Percentiles rank a stretch among this genome's conserved stretches.
Evolutionary conservation across 2,888 invertebrate genomes (phyloP).

Genomic region (Cheilosia scutellata): DNA sequence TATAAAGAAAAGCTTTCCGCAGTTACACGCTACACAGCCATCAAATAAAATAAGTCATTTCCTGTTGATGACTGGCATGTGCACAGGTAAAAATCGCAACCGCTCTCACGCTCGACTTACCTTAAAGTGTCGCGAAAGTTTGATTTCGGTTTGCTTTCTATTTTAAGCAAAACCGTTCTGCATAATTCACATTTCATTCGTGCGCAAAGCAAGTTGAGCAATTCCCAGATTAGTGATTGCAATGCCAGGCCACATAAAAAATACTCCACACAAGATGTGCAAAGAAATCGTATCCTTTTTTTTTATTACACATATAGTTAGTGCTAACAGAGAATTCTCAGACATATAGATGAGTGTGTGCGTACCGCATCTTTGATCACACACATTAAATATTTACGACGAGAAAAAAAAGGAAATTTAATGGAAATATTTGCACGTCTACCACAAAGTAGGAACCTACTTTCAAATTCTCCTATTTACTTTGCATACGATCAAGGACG

Average conservation of each 20-base stretch:
- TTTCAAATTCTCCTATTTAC: conserved; percentile 31
- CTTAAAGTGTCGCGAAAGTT: conserved; percentile 12
- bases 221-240: conserved; percentile 13
- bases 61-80: conserved; percentile 19
- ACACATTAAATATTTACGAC: conserved; percentile 57
- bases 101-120: conserved; percentile 30
- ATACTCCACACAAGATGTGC: conserved; percentile 5
- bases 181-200: conserved; percentile 31
- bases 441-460: neutral
- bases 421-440: conserved; percentile 35
- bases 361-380: conserved; percentile 24
- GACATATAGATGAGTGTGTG: conserved; percentile 21
- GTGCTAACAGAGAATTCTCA: neutral
- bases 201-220: neutral
- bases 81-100: conserved; percentile 26
- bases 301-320: neutral
- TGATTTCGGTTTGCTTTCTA: conserved; percentile 20
- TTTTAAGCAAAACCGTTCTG: conserved; percentile 25
- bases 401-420: neutral
- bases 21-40: neutral
- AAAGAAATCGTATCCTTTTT: conserved; percentile 19
- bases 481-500: neutral
- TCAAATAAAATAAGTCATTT: conserved; percentile 10
- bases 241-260: neutral
- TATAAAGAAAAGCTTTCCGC: too few species aligned